A percentile compares a stretch with the other conserved stretches of the same genome.
phyloP scores from a whole-genome alignment of 2,888 invertebrate species.

The Muscina levida region DNA sequence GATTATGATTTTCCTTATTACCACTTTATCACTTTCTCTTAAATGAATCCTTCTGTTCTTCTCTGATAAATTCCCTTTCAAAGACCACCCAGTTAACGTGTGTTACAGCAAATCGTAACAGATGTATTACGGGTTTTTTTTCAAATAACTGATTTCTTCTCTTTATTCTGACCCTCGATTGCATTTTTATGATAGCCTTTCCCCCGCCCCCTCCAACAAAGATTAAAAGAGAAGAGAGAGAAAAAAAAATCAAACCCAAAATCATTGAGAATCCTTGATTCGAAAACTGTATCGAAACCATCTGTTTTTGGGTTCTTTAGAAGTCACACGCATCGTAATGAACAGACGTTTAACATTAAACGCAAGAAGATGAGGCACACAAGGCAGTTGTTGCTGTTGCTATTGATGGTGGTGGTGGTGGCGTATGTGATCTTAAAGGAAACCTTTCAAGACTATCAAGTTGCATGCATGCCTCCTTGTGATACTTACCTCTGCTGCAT shows the following conservation, averaged over 20 bases:
- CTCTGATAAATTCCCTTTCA: conserved; percentile 18
- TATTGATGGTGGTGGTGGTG: conserved; percentile 36
- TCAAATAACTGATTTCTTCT: conserved; percentile 20
- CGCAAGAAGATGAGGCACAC: conserved; percentile 26
- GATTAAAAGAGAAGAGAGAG: background rate
- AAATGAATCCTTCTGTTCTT: too few relatives aligned
- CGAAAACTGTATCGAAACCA: conserved; percentile 54
- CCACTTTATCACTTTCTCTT: too few relatives aligned
- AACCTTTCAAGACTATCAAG: conserved; percentile 76
- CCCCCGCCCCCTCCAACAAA: too few relatives aligned
- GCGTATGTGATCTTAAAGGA: conserved; percentile 63
- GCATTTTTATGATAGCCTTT: conserved; percentile 33
- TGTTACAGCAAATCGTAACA: conserved; percentile 28
- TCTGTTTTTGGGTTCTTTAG: conserved; percentile 57
- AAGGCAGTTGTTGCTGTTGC: conserved; percentile 5
- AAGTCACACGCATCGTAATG: conserved; percentile 62
- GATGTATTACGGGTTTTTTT: conserved; percentile 19
- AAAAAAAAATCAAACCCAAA: background rate
- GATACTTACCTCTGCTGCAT: background rate
- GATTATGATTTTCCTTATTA: background rate
- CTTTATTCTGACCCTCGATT: background rate
- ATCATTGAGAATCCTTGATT: conserved; percentile 47
- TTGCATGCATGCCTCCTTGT: conserved; percentile 70
- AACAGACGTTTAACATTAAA: too few relatives aligned
- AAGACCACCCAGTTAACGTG: background rate